Evolutionary conservation across 2,888 invertebrate species (phyloP).

Genomic region (Polyommatus iphigenia): DNA sequence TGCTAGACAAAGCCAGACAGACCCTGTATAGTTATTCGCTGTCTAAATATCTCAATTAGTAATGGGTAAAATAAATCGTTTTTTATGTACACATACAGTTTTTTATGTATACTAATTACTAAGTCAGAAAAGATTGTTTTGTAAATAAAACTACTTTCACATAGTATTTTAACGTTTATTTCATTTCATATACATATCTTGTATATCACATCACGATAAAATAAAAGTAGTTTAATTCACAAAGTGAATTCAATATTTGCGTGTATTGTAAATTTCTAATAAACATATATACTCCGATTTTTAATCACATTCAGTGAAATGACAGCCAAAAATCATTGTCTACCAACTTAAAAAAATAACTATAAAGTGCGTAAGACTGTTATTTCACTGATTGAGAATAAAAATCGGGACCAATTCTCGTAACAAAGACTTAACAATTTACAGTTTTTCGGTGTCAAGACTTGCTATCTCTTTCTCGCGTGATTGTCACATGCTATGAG

Average conservation of each 20-base stretch:
- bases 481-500: background rate
- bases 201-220: background rate
- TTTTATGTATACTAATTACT: no score
- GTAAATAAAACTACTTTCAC: background rate
- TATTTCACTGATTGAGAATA: background rate
- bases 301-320: background rate
- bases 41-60: no score
- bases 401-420: background rate
- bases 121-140: background rate
- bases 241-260: background rate
- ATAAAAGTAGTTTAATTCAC: slow-evolving; percentile 1
- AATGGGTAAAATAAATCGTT: no score
- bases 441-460: background rate
- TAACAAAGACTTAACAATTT: background rate
- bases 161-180: background rate
- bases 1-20: no score
- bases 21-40: no score
- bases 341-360: background rate
- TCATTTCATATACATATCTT: background rate
- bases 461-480: background rate
- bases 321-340: background rate
- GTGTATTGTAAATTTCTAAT: background rate
- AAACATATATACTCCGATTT: background rate
- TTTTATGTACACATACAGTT: no score
- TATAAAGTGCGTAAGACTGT: background rate